Conservation (phyloP, 2,113 vertebrate genomes). For the Chionodraco myersi region DNA sequence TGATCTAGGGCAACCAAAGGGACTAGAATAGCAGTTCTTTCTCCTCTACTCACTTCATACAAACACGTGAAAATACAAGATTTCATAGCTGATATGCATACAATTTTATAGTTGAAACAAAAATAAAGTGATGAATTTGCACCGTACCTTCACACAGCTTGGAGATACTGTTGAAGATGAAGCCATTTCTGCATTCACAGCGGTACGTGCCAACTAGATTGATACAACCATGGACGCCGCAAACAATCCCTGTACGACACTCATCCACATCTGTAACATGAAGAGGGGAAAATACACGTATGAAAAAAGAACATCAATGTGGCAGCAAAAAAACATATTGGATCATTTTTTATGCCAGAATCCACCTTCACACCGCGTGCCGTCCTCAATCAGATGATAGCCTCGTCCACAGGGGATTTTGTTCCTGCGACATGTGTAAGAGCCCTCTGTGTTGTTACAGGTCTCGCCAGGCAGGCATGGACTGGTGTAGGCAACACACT, state of each 20-base stretch:
- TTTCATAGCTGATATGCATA: not conserved
- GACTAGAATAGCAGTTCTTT: not conserved
- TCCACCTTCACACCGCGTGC: constrained; percentile 89
- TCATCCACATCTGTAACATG: constrained; percentile 88
- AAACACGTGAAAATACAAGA: not conserved
- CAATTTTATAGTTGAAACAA: not conserved
- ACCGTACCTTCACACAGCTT: constrained; percentile 88
- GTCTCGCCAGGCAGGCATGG: constrained; percentile 86
- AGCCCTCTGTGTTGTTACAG: constrained; percentile 91
- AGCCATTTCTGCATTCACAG: constrained; percentile 90
- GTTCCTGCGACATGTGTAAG: constrained; percentile 88
- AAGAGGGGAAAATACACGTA: not conserved
- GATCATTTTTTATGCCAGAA: not conserved
- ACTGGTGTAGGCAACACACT: constrained; percentile 84
- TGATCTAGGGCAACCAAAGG: no score
- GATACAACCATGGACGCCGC: constrained; percentile 86
- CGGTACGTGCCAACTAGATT: constrained; percentile 90
- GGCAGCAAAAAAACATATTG: not conserved
- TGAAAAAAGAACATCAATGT: not conserved
- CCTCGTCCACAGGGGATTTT: constrained; percentile 89
- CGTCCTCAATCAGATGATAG: constrained; percentile 89
- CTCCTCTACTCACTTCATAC: not conserved
- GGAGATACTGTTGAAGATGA: constrained; percentile 87
- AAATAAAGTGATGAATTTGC: not conserved
- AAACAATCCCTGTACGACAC: constrained; percentile 86